Evolutionary conservation across 92 coral and sea anemone genomes (phyloP).

Genomic region (Montipora capitata): DNA sequence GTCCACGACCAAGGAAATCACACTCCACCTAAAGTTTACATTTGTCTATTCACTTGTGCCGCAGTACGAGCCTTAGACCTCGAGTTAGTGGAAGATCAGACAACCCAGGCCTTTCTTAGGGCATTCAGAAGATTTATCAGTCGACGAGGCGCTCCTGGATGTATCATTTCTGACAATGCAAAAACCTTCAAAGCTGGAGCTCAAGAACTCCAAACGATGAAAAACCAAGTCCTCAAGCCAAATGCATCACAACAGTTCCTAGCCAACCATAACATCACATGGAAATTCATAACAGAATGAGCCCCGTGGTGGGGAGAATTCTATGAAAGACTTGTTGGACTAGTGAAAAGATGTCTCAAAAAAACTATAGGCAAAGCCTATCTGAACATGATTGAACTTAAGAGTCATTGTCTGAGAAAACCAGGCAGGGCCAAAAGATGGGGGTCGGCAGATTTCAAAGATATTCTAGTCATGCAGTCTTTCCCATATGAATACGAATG

Average conservation of each 20-base stretch:
- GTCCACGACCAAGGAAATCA: not conserved
- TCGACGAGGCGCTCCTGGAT: not conserved
- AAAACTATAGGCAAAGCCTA: not conserved
- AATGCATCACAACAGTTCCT: not conserved
- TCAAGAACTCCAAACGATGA: too few species aligned
- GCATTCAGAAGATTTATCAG: constrained; percentile 4
- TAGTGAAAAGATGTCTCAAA: not conserved
- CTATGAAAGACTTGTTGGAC: not conserved
- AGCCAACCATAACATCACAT: not conserved
- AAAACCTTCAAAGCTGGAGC: not conserved
- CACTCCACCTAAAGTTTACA: not conserved
- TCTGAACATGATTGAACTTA: not conserved
- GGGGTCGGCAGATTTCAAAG: constrained; percentile 52
- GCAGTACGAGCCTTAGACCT: not conserved
- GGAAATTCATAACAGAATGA: not conserved
- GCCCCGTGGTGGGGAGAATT: not conserved
- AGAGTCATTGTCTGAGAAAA: too few species aligned
- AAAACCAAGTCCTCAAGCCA: too few species aligned
- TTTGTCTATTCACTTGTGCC: not conserved
- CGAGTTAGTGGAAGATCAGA: not conserved
- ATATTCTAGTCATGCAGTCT: constrained; percentile 44
- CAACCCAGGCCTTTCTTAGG: not conserved
- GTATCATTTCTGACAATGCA: not conserved
- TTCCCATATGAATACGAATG: constrained; percentile 55
- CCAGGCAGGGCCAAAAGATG: too few species aligned